These are phyloP conservation scores for Temnothorax curvispinosus DNA, from an alignment of 1,140 invertebrate species.

Conservation along the genomic window DNA sequence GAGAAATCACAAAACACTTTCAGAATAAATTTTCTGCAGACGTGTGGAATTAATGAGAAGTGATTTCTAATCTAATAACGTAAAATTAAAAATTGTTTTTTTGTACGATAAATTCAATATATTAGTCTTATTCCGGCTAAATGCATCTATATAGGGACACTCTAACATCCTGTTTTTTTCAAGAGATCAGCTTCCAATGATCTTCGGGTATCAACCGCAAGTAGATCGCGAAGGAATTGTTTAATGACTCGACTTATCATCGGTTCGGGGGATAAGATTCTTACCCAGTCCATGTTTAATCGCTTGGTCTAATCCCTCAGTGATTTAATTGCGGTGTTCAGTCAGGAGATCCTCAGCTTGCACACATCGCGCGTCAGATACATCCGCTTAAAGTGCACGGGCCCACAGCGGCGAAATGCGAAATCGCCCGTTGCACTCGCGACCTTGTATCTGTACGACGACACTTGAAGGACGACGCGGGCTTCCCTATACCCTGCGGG, in stretches of 20 bases:
- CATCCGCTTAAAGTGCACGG: conserved; percentile 13
- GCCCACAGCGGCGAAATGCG: neutral
- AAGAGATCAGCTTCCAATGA: neutral
- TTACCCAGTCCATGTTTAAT: conserved; percentile 69
- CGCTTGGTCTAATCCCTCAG: neutral
- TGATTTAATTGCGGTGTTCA: conserved; percentile 20
- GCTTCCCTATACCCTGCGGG: neutral
- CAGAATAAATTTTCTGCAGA: neutral
- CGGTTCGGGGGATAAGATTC: conserved; percentile 11
- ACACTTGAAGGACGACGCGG: conserved; percentile 30
- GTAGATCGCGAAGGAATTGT: neutral
- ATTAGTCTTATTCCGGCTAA: neutral
- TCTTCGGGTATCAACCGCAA: neutral
- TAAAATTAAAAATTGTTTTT: neutral
- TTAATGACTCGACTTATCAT: neutral
- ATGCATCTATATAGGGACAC: neutral
- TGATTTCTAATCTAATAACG: conserved; percentile 2
- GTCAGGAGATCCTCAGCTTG: conserved; percentile 33
- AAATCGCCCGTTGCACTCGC: conserved; percentile 55
- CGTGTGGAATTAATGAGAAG: neutral
- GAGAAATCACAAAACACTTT: neutral
- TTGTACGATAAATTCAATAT: neutral
- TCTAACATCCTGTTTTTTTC: neutral
- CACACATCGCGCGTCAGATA: conserved; percentile 61
- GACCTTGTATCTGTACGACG: conserved; percentile 66